phyloP scores from a whole-genome alignment of 2,888 invertebrate species.

The Heliconius sara region DNA sequence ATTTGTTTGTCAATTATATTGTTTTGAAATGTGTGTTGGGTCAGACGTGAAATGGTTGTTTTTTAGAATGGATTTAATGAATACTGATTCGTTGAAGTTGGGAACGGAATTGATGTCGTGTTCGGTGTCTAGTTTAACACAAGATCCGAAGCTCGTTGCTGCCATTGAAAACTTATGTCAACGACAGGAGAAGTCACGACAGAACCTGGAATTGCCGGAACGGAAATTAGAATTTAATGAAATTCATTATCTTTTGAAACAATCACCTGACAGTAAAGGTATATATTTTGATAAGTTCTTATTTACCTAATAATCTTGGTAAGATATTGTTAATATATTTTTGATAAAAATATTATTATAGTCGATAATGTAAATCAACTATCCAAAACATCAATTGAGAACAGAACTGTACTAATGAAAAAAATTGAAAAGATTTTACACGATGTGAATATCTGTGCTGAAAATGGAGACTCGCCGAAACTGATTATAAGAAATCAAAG shows the following conservation, averaged over 20 bases:
- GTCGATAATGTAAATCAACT: conserved; percentile 44
- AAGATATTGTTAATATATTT: conserved; percentile 1
- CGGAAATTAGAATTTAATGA: conserved; percentile 71
- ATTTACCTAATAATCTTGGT: background rate
- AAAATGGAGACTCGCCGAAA: conserved; percentile 66
- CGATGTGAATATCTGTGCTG: conserved; percentile 70
- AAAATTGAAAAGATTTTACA: conserved; percentile 76
- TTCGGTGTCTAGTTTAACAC: conserved; percentile 61
- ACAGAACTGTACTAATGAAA: conserved; percentile 61
- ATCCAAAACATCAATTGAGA: conserved; percentile 57
- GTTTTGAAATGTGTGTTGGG: conserved; percentile 62
- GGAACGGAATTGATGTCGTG: conserved; percentile 61
- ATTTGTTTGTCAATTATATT: conserved; percentile 75
- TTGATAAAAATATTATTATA: background rate
- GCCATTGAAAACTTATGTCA: conserved; percentile 71
- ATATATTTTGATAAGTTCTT: conserved; percentile 14
- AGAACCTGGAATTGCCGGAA: conserved; percentile 61
- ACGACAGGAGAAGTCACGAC: conserved; percentile 49
- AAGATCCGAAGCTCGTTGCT: conserved; percentile 67
- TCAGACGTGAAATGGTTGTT: conserved; percentile 51
- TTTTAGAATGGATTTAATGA: conserved; percentile 75
- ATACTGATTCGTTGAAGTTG: conserved; percentile 64
- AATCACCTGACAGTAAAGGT: conserved; percentile 53
- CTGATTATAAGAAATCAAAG: conserved; percentile 74
- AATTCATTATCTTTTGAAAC: conserved; percentile 64